Evolutionary conservation across 2,113 vertebrate genomes (phyloP).

Genomic region (Picathartes gymnocephalus): DNA sequence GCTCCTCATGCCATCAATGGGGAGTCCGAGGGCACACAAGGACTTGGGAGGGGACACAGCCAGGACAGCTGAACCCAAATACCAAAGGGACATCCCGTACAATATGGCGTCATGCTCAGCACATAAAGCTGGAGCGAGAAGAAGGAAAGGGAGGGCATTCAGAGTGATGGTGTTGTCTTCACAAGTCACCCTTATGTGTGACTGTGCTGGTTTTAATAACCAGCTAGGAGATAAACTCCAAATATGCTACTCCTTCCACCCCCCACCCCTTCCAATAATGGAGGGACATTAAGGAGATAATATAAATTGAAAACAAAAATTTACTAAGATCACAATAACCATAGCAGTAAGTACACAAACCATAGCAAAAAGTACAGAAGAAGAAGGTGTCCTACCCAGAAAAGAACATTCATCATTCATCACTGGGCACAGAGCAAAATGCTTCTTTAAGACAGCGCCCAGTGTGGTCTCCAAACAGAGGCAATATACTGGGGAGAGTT

Average conservation of each 20-base stretch:
- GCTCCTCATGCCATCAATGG: neutral
- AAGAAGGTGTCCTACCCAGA: neutral
- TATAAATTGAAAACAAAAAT: neutral
- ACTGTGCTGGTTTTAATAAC: neutral
- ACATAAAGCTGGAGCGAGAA: neutral
- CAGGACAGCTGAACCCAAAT: neutral
- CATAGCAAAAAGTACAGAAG: neutral
- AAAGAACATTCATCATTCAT: neutral
- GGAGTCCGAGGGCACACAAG: neutral
- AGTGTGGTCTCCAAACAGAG: neutral
- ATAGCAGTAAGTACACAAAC: neutral
- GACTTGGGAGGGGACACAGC: neutral
- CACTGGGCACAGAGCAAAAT: neutral
- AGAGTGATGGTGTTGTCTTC: neutral
- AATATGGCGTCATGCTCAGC: neutral
- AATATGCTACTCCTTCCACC: neutral
- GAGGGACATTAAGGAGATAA: neutral
- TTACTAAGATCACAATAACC: neutral
- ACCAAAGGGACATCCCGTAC: neutral
- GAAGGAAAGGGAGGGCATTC: neutral
- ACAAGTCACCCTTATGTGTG: neutral
- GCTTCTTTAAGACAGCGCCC: neutral
- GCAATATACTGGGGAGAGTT: neutral
- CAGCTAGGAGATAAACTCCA: neutral
- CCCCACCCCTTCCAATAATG: accelerated